A percentile compares a stretch with the other conserved stretches of the same genome.
Conservation (phyloP, 1,140 invertebrate species). For the Pseudomyrmex pallidus region DNA sequence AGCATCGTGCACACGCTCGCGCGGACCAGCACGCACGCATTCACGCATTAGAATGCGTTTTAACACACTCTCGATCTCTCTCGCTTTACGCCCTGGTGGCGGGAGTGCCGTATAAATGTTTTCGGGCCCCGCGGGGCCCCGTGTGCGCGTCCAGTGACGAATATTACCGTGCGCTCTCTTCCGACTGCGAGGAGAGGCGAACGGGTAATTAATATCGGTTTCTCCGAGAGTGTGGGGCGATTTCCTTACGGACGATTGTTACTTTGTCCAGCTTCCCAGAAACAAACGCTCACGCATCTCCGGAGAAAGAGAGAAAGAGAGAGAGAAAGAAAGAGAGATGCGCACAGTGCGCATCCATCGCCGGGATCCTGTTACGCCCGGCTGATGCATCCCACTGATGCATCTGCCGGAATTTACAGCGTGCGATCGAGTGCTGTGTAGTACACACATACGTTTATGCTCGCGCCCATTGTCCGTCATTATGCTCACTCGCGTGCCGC, state of each 20-base stretch:
- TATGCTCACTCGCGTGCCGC: constrained; percentile 47
- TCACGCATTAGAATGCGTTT: constrained; percentile 77
- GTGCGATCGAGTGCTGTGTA: constrained; percentile 9
- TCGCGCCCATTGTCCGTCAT: constrained; percentile 44
- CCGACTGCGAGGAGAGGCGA: constrained; percentile 48
- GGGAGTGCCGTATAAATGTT: constrained; percentile 52
- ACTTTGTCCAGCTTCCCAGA: constrained; percentile 51
- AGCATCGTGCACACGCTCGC: constrained; percentile 77
- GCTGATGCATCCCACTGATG: not conserved
- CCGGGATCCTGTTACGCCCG: constrained; percentile 40
- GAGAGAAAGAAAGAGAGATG: no score
- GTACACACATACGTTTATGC: not conserved
- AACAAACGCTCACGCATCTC: constrained; percentile 25
- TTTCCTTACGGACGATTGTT: constrained; percentile 37
- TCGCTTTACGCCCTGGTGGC: constrained; percentile 46
- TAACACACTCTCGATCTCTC: constrained; percentile 69
- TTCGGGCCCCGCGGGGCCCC: constrained; percentile 28
- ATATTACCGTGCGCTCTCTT: constrained; percentile 62
- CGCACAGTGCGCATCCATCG: constrained; percentile 16
- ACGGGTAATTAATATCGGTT: constrained; percentile 68
- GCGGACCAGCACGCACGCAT: constrained; percentile 67
- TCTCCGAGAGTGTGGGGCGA: not conserved
- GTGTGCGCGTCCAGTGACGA: constrained; percentile 63
- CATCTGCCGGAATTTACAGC: constrained; percentile 36
- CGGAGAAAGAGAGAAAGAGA: no score